Evolutionary conservation across 2,888 invertebrate genomes (phyloP).

Genomic region (Lutraria lutraria): DNA sequence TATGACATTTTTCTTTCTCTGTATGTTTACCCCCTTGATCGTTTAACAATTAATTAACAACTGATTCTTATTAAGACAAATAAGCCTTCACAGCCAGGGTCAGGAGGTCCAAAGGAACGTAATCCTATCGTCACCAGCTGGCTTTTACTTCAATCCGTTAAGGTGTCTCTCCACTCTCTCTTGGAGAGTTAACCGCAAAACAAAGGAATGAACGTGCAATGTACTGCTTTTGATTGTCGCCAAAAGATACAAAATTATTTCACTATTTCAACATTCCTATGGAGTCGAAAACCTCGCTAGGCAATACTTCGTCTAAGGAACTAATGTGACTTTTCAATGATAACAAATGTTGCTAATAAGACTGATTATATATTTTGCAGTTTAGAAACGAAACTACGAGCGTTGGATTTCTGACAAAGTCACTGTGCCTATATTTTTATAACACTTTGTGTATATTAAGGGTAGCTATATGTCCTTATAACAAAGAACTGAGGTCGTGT

Average conservation of each 20-base stretch:
- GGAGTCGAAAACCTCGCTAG: background rate
- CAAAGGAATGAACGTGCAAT: background rate
- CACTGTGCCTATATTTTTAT: no score
- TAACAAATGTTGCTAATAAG: background rate
- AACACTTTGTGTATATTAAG: no score
- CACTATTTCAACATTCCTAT: background rate
- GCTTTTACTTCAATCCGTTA: background rate
- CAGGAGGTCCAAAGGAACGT: constrained; percentile 33
- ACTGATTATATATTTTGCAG: no score
- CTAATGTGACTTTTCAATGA: background rate
- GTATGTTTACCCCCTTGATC: constrained; percentile 60
- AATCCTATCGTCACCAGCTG: constrained; percentile 42
- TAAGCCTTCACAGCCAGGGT: constrained; percentile 41
- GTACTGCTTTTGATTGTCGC: constrained; percentile 17
- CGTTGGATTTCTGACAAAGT: no score
- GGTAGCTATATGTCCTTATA: no score
- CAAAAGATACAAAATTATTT: background rate
- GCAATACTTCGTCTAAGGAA: background rate
- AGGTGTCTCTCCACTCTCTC: constrained; percentile 26
- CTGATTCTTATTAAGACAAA: constrained; percentile 62
- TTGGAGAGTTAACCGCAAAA: constrained; percentile 36
- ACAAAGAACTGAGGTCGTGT: no score
- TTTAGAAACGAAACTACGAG: no score
- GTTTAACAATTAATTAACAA: constrained; percentile 64
- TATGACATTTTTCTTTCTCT: constrained; percentile 51